Base-by-base conservation (phyloP, 2,113 vertebrate species). In the Pteronura brasiliensis region DNA sequence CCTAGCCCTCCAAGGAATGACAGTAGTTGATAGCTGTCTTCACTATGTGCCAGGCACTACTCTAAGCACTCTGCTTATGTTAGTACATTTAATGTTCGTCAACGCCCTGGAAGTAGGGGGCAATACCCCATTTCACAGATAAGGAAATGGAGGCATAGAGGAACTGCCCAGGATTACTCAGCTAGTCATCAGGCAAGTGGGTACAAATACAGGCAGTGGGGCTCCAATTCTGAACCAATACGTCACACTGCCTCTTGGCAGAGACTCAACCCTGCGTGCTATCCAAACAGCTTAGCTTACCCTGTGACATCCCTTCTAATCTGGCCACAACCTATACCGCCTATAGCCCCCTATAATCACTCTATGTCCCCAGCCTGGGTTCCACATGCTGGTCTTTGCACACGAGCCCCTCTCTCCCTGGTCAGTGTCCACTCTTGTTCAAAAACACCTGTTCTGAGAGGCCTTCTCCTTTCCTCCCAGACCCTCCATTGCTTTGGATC, bases 241-340 rank as follows among this genome's bases (percentile, higher is more conserved):
- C 25, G 39, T 18, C 1, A 14, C 3, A 4, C 15, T 1, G 0
- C 3, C 36, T 74, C 71, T 39, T 3, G 0, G 82, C 13, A 63
- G 18, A 52, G 34, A 36, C n/a, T 29, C 18, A n/a, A 4, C 61
- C 31, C 77, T 31, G 3, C 36, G 29, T 88, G 83, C 49, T 44
- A 6, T 20, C 34, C 84, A 61, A 36, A 59, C 9, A 29, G 9
- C 47, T 90, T 15, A 72, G 39, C 18, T 89, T 65, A 20, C 3
- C 74, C 57, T 12, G n/a, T n/a, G n/a, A 57, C 20, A 1, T 25
- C 47, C 71, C 7, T n/a, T 59, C 34, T 42, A 29, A 49, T 29
- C 31, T 67, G 55, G n/a, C 25, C 88, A 87, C 15, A 42, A 14
- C 39, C 36, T 69, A 18, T 1, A 71, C 18, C 44, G 25, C 5